phyloP scores from a whole-genome alignment of 2,797 vertebrate species.

The Ciconia nigra region DNA sequence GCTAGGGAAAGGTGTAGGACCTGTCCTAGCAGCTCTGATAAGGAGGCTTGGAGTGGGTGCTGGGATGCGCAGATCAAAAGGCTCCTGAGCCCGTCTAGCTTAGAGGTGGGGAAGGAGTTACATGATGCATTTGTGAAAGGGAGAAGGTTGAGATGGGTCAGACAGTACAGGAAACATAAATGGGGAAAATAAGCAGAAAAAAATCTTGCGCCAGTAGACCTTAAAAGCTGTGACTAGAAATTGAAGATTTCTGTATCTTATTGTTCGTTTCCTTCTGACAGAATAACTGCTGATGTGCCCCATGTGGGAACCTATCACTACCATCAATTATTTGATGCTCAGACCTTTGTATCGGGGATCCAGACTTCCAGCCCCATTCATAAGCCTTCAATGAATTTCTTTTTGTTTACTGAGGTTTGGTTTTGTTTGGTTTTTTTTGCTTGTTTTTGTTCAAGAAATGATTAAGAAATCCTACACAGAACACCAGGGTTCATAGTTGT shows the following conservation, averaged over 20 bases:
- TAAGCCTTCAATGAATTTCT: not conserved
- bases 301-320: fast-evolving
- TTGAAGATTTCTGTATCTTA: not conserved
- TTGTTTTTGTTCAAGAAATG: not conserved
- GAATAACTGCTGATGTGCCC: not conserved
- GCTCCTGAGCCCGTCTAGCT: not conserved
- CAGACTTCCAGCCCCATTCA: not conserved
- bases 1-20: not conserved
- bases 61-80: not conserved
- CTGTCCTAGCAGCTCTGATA: not conserved
- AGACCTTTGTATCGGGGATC: not conserved
- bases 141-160: not conserved
- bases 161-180: not conserved
- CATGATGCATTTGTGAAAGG: not conserved
- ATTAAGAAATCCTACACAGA: not conserved
- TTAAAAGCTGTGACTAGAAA: not conserved
- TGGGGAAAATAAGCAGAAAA: not conserved
- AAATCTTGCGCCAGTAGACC: not conserved
- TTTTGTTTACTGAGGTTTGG: not conserved
- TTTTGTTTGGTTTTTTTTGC: not conserved
- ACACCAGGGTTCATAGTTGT: not conserved
- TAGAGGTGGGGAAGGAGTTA: not conserved
- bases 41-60: not conserved
- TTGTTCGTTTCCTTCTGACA: not conserved
- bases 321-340: not conserved